Base-by-base conservation (phyloP, 1,140 invertebrate genomes). In the Pachyrhynchus sulphureomaculatus region DNA sequence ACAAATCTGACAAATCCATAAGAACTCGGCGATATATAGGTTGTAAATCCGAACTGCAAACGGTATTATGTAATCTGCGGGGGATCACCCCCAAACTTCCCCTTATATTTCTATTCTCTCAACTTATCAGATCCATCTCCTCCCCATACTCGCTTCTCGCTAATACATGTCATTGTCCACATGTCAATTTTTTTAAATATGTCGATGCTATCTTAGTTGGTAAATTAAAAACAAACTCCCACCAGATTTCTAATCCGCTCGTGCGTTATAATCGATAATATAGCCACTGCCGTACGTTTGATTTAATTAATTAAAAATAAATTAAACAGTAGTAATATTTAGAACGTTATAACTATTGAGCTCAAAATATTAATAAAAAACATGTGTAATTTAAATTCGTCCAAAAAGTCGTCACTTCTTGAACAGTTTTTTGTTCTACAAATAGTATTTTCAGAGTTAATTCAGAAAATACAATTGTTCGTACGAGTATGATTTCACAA, bases 11-110 rank as follows among this genome's bases (percentile, higher is more conserved):
- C 68, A 72, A 68, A 72, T 72, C 68, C 67, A 66, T 66, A 70
- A 68, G 66, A 70, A 69, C 56, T 67, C 62, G 47, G 54, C 60
- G 62, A 62, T 66, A 68, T 71, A 45, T 54, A 58, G 62, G 66
- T 66, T 71, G 68, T 70, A 72, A 72, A 72, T 72, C 70, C 70
- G 62, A 57, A 72, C 61, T 62, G 70, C 68, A 72, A 72, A 72
- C 70, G 60, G 60, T 18, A 55, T 62, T 69, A 61, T 70, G 68
- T 72, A 72, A 72, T 72, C 70, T 70, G 68, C 57, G 65, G 65
- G 64, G 62, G 56, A 64, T 65, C 62, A 60, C 59, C 67, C 65
- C 53, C 42, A 37, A 29, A 9, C 13, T 42, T 17, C 21, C 42
- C 18, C 44, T 37, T 18, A 18, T 36, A 34, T 33, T 48, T 57